Base-by-base conservation (phyloP, 2,888 invertebrate species). In the Amphiduros pacificus region DNA sequence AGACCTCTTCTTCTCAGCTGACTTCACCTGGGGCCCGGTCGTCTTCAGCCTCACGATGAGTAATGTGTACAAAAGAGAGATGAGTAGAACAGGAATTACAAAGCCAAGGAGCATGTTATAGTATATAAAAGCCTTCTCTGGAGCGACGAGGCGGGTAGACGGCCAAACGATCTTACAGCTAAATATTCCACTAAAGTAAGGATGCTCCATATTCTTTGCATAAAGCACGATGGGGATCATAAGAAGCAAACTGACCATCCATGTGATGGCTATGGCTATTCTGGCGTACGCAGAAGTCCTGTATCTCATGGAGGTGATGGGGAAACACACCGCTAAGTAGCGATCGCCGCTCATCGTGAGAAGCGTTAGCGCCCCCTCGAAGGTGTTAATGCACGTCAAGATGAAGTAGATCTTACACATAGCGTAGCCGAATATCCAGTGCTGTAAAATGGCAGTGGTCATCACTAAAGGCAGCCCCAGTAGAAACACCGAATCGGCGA, bases 351-450 rank as follows among this genome's bases (percentile, higher is more conserved):
- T 64, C 65, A 70, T 67, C 14, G 63, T 61, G 11, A 62, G 53
- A 41, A 70, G 56, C 2, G 70, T 70, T 51, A 70, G 66, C 5
- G 70, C 59, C 0, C 69, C 67, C 2, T 69, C 65, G 61, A 70
- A 70, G 60, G 61, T 61, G 59, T 70, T 70, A 51, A 70, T 61
- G 60, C 69, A 70, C 14, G 64, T 64, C 28, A 63, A 32, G 26
- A 62, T 61, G 62, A 63, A 68, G 55, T 67, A 70, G 31, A 63
- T 55, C 60, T 70, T 58, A 26, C 61, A 64, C 48, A 68, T 49
- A 31, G 52, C 60, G 27, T 54, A 48, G 11, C 70, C 70, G 36
- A 70, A 70, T 5, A 66, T 48, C 70, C 70, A 70, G 2, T 52
- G 31, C 14, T 60, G 31, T 14, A 56, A 20, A 5, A 70, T 20